A percentile compares a stretch with the other conserved stretches of the same genome.
Conservation (phyloP, 2,797 vertebrate species). For the Danionella dracula region DNA sequence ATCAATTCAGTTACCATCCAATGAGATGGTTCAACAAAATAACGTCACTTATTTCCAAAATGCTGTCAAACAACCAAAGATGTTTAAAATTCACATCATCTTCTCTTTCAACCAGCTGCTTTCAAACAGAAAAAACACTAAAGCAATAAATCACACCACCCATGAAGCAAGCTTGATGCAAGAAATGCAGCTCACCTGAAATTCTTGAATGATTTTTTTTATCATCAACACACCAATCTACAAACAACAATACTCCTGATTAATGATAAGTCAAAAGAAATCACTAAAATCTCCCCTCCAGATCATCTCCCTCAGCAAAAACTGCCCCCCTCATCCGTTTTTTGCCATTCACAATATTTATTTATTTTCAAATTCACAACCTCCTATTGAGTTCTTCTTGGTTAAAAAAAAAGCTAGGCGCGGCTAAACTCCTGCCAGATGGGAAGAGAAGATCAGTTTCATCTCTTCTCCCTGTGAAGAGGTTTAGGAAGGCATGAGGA, state of each 20-base stretch:
- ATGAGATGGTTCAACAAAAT: background rate
- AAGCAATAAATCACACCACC: background rate
- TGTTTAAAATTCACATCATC: background rate
- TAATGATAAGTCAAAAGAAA: background rate
- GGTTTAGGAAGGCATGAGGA: slow-evolving; percentile 11
- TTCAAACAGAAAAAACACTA: slow-evolving; percentile 1
- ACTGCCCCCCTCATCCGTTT: background rate
- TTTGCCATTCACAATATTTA: no score
- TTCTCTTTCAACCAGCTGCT: background rate
- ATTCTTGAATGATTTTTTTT: background rate
- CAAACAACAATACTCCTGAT: background rate
- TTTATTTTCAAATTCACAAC: no score
- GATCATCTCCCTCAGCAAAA: background rate
- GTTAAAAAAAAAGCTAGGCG: background rate
- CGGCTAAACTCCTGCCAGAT: slow-evolving; percentile 6
- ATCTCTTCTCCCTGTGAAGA: background rate
- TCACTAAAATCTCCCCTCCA: background rate
- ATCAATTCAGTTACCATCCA: no score
- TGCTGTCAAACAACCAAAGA: background rate
- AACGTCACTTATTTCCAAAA: background rate
- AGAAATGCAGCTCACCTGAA: slow-evolving; percentile 12
- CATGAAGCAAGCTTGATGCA: slow-evolving; percentile 11
- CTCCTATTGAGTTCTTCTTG: background rate
- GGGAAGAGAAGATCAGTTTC: slow-evolving; percentile 33
- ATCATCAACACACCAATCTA: background rate